Conservation (phyloP, 2,888 invertebrate genomes). For the Crepidodera aurea region DNA sequence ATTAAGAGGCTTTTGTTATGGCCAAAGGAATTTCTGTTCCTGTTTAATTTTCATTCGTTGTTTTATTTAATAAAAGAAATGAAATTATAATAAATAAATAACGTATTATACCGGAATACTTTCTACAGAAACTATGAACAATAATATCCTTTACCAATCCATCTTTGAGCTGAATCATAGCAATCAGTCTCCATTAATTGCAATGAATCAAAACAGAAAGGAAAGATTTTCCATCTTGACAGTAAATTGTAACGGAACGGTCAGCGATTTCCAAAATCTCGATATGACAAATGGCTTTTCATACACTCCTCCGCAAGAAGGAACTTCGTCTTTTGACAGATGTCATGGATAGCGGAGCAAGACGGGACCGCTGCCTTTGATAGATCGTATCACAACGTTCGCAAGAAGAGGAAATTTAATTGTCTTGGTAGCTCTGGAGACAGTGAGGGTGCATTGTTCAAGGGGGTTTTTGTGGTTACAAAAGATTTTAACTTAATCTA, state of each 20-base stretch:
- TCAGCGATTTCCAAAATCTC: conserved; percentile 17
- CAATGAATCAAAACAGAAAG: background rate
- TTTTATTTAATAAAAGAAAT: too few species aligned
- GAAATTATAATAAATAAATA: too few species aligned
- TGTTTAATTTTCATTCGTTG: background rate
- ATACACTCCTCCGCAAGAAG: background rate
- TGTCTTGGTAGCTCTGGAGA: conserved; percentile 16
- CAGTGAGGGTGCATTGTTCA: conserved; percentile 15
- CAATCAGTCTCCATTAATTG: background rate
- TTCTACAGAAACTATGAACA: too few species aligned
- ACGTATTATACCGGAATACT: too few species aligned
- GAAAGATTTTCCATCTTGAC: conserved; percentile 3
- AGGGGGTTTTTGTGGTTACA: conserved; percentile 3
- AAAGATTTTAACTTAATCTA: background rate
- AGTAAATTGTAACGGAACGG: conserved; percentile 10
- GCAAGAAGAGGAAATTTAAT: conserved; percentile 14
- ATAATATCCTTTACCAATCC: background rate
- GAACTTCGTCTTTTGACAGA: conserved; percentile 15
- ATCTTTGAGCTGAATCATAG: background rate
- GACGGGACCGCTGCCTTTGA: conserved; percentile 10
- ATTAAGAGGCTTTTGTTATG: background rate
- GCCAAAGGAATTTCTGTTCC: background rate
- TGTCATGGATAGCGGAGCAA: conserved; percentile 16
- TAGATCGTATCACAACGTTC: conserved; percentile 20
- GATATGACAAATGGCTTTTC: conserved; percentile 25